A percentile compares a stretch with the other conserved stretches of the same genome.
Conservation (phyloP, 2,113 vertebrate genomes). For the Origma solitaria region DNA sequence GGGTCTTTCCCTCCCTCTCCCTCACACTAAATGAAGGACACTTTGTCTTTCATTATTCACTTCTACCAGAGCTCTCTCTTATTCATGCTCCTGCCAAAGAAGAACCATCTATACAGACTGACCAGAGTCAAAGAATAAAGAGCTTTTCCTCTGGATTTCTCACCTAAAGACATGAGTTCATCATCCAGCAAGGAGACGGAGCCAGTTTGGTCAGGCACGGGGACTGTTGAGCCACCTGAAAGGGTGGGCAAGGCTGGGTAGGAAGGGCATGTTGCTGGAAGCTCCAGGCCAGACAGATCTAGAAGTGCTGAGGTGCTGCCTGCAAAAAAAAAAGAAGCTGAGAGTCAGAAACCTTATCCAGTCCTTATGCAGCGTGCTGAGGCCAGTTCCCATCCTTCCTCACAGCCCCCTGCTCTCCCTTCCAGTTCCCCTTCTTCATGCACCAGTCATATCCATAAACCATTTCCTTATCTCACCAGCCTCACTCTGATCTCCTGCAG, state of each 20-base stretch:
- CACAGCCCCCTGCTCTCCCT: not conserved
- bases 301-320: slow-evolving; percentile 84
- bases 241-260: slow-evolving; percentile 71
- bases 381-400: not conserved
- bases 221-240: slow-evolving; percentile 50
- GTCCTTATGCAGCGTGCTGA: not conserved
- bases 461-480: not conserved
- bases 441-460: not conserved
- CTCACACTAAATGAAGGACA: not conserved
- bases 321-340: slow-evolving; percentile 12
- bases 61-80: not conserved
- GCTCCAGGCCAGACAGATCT: slow-evolving; percentile 88
- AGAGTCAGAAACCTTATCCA: not conserved
- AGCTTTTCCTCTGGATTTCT: slow-evolving; percentile 11
- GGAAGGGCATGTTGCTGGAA: slow-evolving; percentile 68
- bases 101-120: not conserved
- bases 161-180: slow-evolving; percentile 94
- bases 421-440: not conserved
- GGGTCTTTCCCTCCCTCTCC: not conserved
- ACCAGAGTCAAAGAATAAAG: not conserved
- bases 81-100: not conserved
- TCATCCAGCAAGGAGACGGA: slow-evolving; percentile 88
- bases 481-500: not conserved
- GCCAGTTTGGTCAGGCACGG: slow-evolving; percentile 69
- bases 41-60: not conserved